Base-by-base conservation (phyloP, 2,888 invertebrate genomes). In the Eupithecia insigniata region DNA sequence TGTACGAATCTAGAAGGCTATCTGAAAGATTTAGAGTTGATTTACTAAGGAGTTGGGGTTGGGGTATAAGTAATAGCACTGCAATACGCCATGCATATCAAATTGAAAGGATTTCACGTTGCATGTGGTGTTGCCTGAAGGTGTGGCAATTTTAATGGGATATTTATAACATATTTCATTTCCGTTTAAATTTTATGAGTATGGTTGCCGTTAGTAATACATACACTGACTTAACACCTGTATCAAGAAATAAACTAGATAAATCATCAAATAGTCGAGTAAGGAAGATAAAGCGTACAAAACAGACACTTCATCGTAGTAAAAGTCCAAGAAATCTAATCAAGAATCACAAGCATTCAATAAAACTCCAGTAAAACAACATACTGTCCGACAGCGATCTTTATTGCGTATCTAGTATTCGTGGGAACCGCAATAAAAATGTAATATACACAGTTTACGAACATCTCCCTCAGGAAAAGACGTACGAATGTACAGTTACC, bases 341-440 rank as follows among this genome's bases (percentile, higher is more conserved):
- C 26, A 7, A 30, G 26, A 65, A 65, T 65, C 64, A 65, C 36
- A 55, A 51, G 26, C 34, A 51, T 30, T 51, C 55, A 65, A 60
- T 65, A 64, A 70, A 70, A 67, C 10, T 8, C n/a, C 36, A 46
- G 46, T 67, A 71, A 69, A 69, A 60, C 28, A 61, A 4, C 43
- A 74, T 65, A 69, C 69, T 69, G 64, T 64, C 64, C 39, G 66
- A 46, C 58, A 28, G 62, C 71, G 67, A 70, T 66, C 70, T 69
- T 26, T 34, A 62, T 32, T 36, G 64, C 55, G 26, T 26, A 26
- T 55, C 55, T 39, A 28, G 34, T 71, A 74, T 69, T 71, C 71
- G 74, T 74, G 71, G 64, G 74, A 74, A 74, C 67, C 62, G 67
- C 64, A 60, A 70, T 71, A 74, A 74, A 67, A 71, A 34, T 10